phyloP scores from a whole-genome alignment of 2,888 invertebrate genomes.

The Pyrochroa serraticornis region DNA sequence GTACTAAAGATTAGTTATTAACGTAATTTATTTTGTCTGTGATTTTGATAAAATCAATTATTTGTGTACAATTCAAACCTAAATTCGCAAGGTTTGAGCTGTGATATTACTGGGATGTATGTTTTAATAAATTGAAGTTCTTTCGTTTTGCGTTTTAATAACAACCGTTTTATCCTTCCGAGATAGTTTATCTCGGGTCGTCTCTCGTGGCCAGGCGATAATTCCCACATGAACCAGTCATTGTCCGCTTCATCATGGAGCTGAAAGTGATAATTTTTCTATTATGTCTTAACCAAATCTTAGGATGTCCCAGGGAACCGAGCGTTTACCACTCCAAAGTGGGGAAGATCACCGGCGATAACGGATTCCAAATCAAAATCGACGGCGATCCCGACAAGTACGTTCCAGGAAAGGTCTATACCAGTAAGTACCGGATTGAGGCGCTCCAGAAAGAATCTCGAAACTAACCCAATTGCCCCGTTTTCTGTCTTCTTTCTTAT shows the following conservation, averaged over 20 bases:
- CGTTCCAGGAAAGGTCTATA: slow-evolving; percentile 82
- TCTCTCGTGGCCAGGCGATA: not conserved
- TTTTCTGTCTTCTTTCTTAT: too few relatives aligned
- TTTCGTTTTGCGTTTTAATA: slow-evolving; percentile 9
- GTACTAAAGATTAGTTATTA: slow-evolving; percentile 1
- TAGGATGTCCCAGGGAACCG: slow-evolving; percentile 59
- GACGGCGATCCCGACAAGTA: slow-evolving; percentile 83
- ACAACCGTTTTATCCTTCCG: not conserved
- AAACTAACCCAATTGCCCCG: too few relatives aligned
- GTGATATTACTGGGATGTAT: slow-evolving; percentile 31
- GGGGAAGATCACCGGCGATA: slow-evolving; percentile 77
- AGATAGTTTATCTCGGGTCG: slow-evolving; percentile 12
- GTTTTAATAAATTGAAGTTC: slow-evolving; percentile 25
- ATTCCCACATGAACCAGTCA: too few relatives aligned
- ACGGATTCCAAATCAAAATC: slow-evolving; percentile 82
- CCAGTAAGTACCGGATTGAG: slow-evolving; percentile 61
- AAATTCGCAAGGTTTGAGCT: slow-evolving; percentile 33
- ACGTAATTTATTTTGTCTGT: slow-evolving; percentile 20
- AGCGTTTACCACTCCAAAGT: slow-evolving; percentile 57
- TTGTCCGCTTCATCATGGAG: slow-evolving; percentile 1
- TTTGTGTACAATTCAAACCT: slow-evolving; percentile 33
- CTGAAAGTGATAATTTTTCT: slow-evolving; percentile 1
- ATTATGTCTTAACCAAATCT: slow-evolving; percentile 3
- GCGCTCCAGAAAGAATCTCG: not conserved
- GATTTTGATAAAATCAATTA: slow-evolving; percentile 28